Percentiles rank a stretch among this genome's conserved stretches.
phyloP scores from a whole-genome alignment of 2,797 vertebrate species.

The Semotilus atromaculatus region DNA sequence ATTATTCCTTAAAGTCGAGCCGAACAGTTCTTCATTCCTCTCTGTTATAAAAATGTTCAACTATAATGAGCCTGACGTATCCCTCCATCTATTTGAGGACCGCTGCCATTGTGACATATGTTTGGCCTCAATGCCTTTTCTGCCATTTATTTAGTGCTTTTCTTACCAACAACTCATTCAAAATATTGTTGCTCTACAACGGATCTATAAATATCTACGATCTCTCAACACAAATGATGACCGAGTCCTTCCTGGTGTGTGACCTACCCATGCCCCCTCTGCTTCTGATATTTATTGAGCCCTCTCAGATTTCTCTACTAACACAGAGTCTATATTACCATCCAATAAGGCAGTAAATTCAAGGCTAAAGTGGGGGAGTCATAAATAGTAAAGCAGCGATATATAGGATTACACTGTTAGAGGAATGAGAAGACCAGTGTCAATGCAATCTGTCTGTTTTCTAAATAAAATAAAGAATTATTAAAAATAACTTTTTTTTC shows the following conservation, averaged over 20 bases:
- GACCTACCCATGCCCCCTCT: slow-evolving; percentile 42
- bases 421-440: slow-evolving; percentile 43
- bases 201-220: slow-evolving; percentile 76
- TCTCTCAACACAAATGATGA: slow-evolving; percentile 76
- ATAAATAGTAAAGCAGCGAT: slow-evolving; percentile 56
- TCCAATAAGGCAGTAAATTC: slow-evolving; percentile 57
- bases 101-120: slow-evolving; percentile 35
- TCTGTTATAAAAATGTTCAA: neutral
- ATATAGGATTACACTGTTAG: slow-evolving; percentile 61
- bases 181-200: slow-evolving; percentile 62
- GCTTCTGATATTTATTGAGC: slow-evolving; percentile 53
- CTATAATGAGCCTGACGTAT: neutral
- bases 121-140: slow-evolving; percentile 39
- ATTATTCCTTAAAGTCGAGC: neutral
- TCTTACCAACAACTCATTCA: slow-evolving; percentile 67
- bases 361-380: slow-evolving; percentile 41
- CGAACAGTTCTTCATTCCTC: slow-evolving; percentile 8
- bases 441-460: slow-evolving; percentile 48
- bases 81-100: slow-evolving; percentile 34
- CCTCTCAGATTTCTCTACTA: slow-evolving; percentile 56
- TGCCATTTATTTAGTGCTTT: slow-evolving; percentile 76
- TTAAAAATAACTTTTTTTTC: neutral
- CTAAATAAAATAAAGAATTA: slow-evolving; percentile 24
- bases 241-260: slow-evolving; percentile 66
- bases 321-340: slow-evolving; percentile 52